Evolutionary conservation across 2,113 vertebrate genomes (phyloP), one percentile per base, ranked within the genome.

Genomic region (Phrynosoma platyrhinos): DNA sequence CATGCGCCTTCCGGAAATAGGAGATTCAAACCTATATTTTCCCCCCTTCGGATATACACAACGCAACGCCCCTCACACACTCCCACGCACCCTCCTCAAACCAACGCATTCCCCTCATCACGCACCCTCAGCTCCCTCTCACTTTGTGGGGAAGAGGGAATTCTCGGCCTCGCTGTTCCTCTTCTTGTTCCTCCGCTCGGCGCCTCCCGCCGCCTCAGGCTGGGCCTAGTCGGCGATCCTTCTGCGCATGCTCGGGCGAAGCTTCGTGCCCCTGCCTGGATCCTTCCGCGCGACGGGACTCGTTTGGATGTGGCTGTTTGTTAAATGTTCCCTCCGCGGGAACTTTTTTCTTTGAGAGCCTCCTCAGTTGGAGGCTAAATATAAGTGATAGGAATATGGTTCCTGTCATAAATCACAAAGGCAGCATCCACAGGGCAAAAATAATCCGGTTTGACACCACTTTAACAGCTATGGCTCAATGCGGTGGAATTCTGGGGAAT

Each of bases 141-240:
- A 18, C 32, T 47, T 47, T 47, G 36, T 36, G 47, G 47, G 47
- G 47, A 47, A 7, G 13, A 18, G 9, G 36, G 47, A 20, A 23
- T 14, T 1, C 40, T 9, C n/a, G 23, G 18, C 75, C 13, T 9
- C 14, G 10, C 69, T 62, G 18, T 12, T 14, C 58, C 14, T 2
- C 36, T 13, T 18, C 47, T 2, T 36, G 32, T n/a, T 30, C 27
- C 36, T 14, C 55, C 47, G 47, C 7, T 75, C 82, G 74, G 62
- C 64, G 75, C 64, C 78, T 40, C 30, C 69, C 76, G 58, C 80
- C 85, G 77, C 71, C 36, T 55, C 84, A 76, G 78, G 40, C 75
- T 71, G 75, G 84, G 80, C 83, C 83, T 82, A 47, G 27, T 85
- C 20, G n/a, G 14, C n/a, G 52, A 42, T 64, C 79, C 32, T 21